Percentiles rank a stretch among this genome's conserved stretches.
These are phyloP conservation scores for Columbina picui DNA, from an alignment of 2,113 vertebrate genomes.

Conservation along the genomic window DNA sequence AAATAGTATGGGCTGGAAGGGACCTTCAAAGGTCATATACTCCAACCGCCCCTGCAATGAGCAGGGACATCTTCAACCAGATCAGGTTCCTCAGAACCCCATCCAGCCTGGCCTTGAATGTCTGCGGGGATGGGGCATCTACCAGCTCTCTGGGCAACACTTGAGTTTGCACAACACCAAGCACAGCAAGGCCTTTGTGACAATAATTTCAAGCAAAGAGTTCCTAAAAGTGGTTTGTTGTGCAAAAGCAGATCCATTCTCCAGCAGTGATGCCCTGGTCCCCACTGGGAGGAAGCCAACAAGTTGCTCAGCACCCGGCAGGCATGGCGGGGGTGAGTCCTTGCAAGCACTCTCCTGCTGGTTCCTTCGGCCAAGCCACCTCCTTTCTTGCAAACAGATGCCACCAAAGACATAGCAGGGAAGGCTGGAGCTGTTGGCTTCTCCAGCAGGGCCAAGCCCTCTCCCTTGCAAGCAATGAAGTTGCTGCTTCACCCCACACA, in stretches of 20 bases:
- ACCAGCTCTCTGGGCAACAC: no score
- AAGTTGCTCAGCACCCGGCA: not conserved
- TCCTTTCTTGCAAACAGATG: not conserved
- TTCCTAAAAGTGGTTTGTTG: not conserved
- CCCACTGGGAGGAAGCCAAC: fast-evolving
- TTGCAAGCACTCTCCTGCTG: fast-evolving
- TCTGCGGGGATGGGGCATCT: no score
- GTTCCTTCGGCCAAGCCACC: fast-evolving
- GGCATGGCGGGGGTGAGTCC: fast-evolving
- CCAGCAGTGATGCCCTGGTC: not conserved
- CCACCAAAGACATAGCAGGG: fast-evolving
- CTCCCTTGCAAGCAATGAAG: not conserved
- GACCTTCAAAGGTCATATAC: no score
- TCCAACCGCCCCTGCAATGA: no score
- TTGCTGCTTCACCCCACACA: fast-evolving
- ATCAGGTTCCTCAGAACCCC: no score
- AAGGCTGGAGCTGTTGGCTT: not conserved
- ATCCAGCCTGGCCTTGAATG: no score
- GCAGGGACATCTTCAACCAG: no score
- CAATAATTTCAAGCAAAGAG: not conserved
- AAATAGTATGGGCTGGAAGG: no score
- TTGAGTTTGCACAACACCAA: not conserved
- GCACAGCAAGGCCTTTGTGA: not conserved
- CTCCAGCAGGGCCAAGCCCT: fast-evolving
- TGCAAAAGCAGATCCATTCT: not conserved